Base-by-base conservation (phyloP, 2,888 invertebrate genomes). In the Eupeodes luniger region DNA sequence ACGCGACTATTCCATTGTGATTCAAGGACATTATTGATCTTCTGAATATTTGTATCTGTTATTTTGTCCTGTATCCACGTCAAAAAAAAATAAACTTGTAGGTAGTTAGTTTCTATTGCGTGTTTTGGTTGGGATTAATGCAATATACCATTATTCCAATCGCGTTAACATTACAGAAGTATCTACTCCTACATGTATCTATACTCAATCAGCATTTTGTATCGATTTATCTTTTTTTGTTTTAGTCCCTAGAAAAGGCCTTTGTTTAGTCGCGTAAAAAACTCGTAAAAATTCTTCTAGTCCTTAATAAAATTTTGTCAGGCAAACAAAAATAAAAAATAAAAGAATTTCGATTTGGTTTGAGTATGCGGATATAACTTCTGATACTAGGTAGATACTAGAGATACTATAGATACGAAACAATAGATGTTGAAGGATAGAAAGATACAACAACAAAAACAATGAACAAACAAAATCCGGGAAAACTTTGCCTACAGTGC, bases 221-320 rank as follows among this genome's bases (percentile, higher is more conserved):
- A 61, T 61, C 11, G 36, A 34, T 49, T 61, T 44, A 40, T 59
- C 40, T 74, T 74, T 72, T 77, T 66, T 49, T n/a, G 61, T 82
- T 76, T 72, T 55, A 66, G 74, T 78, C 44, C 40, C 40, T 27
- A 9, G 40, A 40, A 36, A 53, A 44, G 69, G n/a, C 53, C 47
- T 49, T 61, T 66, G 27, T 59, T 70, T 2, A 53, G 61, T 40
- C 40, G 62, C 70, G 69, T 76, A 80, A 80, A 80, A 84, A 70
- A 40, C 62, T 57, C 79, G 53, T 85, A 76, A 85, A 80, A 62
- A 62, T 36, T 62, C 62, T 14, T 62, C 51, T 44, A 44, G 40
- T 40, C 40, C 36, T 40, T 16, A 40, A 62, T 14, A 40, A 62
- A 40, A 62, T 34, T 59, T 40, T 44, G 40, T 62, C 34, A 9